Base-by-base conservation (phyloP, 2,888 invertebrate genomes). In the Mesoligia furuncula region DNA sequence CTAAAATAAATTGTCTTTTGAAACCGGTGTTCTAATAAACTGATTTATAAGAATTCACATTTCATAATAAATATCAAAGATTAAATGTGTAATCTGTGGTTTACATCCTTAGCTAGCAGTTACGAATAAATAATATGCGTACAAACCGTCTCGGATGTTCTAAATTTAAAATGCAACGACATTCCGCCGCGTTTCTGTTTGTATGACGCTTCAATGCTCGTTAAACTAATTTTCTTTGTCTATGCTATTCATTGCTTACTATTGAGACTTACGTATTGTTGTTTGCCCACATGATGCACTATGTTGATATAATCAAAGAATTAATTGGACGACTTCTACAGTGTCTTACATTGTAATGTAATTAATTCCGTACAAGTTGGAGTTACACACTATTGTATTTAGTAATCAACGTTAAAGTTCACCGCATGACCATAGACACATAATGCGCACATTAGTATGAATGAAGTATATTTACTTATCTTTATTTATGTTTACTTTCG, bases 131-230 rank as follows among this genome's bases (percentile, higher is more conserved):
- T 88, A 88, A 89, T 87, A 86, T 78, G 89, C 81, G 88, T 85
- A 86, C 87, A 80, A 80, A 87, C 85, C 88, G 85, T 88, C 88
- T 89, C 87, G 87, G 88, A 87, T 89, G 90, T 89, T 92, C 92
- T 92, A 92, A 91, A 92, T 92, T 89, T 92, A 92, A 89, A 91
- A 91, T 86, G 88, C 90, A 91, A 87, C 89, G 91, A 90, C 91
- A 92, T 91, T 88, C 92, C 90, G 80, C 72, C 84, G 79, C 73
- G 85, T 76, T 86, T 87, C 86, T 81, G 86, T 85, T 80, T 81
- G 82, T 82, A 82, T 80, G 86, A 85, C 85, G 87, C 80, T 86
- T 79, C 81, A 85, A 86, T 85, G 80, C 73, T 84, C 81, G 79
- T 87, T 83, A 84, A 87, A 73, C 70, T 79, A 76, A 85, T 87